Percentiles rank a stretch among this genome's conserved stretches.
Evolutionary conservation across 2,113 vertebrate species (phyloP).

Genomic region (Bufo gargarizans): DNA sequence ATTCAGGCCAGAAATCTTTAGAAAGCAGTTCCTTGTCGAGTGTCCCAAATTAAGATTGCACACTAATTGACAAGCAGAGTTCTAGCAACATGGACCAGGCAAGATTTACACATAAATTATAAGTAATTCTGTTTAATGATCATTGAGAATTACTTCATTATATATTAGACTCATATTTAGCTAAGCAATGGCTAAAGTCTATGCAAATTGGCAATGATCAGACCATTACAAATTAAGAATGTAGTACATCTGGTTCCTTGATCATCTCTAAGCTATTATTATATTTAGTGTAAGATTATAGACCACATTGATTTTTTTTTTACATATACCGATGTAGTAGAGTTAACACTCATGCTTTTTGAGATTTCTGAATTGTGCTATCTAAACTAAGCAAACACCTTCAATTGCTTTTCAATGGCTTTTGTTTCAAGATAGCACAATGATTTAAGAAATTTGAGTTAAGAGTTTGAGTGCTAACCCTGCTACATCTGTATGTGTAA

Average conservation of each 20-base stretch:
- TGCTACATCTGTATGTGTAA: no score
- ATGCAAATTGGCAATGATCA: constrained; percentile 27
- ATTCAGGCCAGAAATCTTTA: background rate
- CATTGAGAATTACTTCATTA: constrained; percentile 32
- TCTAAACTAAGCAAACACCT: no score
- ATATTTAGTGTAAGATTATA: no score
- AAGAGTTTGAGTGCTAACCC: no score
- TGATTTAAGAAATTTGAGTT: no score
- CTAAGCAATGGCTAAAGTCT: background rate
- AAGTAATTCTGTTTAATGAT: constrained; percentile 14
- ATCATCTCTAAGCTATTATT: no score
- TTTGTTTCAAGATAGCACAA: no score
- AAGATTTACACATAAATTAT: constrained; percentile 18
- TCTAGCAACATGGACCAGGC: constrained; percentile 1
- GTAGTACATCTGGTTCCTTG: background rate
- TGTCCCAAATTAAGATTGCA: constrained; percentile 15
- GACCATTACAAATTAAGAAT: background rate
- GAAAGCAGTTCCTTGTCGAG: background rate
- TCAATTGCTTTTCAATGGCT: no score
- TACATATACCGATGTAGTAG: no score
- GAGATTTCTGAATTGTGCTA: no score
- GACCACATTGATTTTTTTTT: no score
- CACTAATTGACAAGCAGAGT: background rate
- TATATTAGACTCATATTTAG: constrained; percentile 40
- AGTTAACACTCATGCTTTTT: no score